Evolutionary conservation across 2,888 invertebrate genomes (phyloP), one percentile per base, ranked within the genome.

Genomic region (Yponomeuta evonymella): DNA sequence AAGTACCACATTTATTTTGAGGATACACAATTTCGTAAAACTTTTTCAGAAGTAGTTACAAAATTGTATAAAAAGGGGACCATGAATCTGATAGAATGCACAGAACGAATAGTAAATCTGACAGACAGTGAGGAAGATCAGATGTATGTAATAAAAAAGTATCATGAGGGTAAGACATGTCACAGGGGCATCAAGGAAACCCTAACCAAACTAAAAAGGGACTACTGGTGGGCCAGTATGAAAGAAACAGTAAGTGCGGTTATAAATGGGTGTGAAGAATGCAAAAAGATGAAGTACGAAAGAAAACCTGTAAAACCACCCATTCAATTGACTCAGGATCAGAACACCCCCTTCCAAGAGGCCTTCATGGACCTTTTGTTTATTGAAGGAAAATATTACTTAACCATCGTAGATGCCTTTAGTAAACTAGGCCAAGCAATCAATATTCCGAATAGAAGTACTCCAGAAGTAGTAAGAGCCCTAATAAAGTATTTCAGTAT

Each of bases 361-460:
- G 48, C 30, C 23, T 70, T 63, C 15, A 65, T 71, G n/a, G 71
- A 69, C 51, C n/a, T 69, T 64, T 66, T 65, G 29, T 69, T 48
- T 30, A 68, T 69, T 6, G 71, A 70, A 64, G 62, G 66, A 12
- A 66, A 71, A 70, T 66, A 66, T 15, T 77, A 70, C 23, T 48
- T 76, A 2, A 77, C 77, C 0, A 69, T 74, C 5, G 67, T 77
- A 23, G 77, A 78, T 70, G 75, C 78, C 0, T 79, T 79, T 67
- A 78, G 76, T 48, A 78, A 79, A 73, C 36, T 78, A 70, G 78
- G 75, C 10, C 78, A 79, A 72, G 78, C 78, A 0, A 69, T 78
- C 0, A 67, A 75, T 43, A 73, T 80, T 23, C 11, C 70, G 15
- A 76, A 75, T 65, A 72, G 73, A 70, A 71, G 72, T 0, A 77